Conservation (phyloP, 2,113 vertebrate species). For the Mustelus asterias region DNA sequence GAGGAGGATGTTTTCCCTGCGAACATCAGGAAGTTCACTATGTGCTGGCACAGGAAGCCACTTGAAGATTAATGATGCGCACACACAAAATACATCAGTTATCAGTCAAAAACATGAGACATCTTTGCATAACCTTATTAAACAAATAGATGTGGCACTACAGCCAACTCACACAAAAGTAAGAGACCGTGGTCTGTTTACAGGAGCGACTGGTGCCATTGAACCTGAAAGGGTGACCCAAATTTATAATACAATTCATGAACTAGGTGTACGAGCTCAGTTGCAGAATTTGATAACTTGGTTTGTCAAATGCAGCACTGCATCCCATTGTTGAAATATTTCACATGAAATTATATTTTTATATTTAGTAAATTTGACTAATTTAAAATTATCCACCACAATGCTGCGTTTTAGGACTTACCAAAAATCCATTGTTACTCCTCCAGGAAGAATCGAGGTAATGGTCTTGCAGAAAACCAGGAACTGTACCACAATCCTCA, state of each 20-base stretch:
- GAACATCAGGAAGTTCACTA: not conserved
- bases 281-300: not conserved
- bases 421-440: constrained; percentile 65
- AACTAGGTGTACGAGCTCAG: not conserved
- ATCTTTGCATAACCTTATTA: not conserved
- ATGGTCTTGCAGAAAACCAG: constrained; percentile 66
- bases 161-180: not conserved
- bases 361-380: not conserved
- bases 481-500: constrained; percentile 51
- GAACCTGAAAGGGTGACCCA: not conserved
- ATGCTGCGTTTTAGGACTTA: constrained; percentile 50
- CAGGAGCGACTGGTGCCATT: not conserved
- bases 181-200: not conserved
- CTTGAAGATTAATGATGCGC: not conserved
- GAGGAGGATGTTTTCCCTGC: not conserved
- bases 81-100: not conserved
- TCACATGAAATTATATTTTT: not conserved
- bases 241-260: not conserved
- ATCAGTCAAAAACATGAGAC: not conserved
- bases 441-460: constrained; percentile 80
- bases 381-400: not conserved
- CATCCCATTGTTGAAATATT: not conserved
- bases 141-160: not conserved
- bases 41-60: not conserved
- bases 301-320: not conserved